Evolutionary conservation across 2,797 vertebrate genomes (phyloP).

Genomic region (Semotilus atromaculatus): DNA sequence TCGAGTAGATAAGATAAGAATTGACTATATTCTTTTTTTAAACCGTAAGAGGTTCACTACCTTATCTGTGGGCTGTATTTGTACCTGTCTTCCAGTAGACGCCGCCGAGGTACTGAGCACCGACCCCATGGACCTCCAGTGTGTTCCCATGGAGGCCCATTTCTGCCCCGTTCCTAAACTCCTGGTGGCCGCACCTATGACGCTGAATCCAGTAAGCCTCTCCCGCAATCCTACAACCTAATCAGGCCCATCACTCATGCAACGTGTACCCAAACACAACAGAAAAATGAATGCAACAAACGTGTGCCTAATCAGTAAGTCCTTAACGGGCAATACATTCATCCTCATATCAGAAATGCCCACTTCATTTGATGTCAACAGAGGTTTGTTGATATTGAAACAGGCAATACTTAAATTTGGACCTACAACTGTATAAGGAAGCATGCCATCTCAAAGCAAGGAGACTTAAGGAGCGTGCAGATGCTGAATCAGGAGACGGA

Average conservation of each 20-base stretch:
- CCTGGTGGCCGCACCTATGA: conserved; percentile 79
- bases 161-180: conserved; percentile 86
- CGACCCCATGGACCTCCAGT: conserved; percentile 86
- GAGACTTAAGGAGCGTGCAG: conserved; percentile 67
- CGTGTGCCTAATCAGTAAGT: conserved; percentile 78
- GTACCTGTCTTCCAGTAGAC: conserved; percentile 81
- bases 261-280: conserved; percentile 54
- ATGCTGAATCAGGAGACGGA: conserved; percentile 63
- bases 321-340: conserved; percentile 67
- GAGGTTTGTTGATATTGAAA: conserved; percentile 66
- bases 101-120: conserved; percentile 87
- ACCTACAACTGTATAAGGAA: conserved; percentile 71
- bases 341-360: conserved; percentile 63
- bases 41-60: conserved; percentile 37
- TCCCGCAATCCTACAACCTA: conserved; percentile 78
- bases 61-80: conserved; percentile 38
- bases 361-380: conserved; percentile 50
- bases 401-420: conserved; percentile 73
- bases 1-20: conserved; percentile 27
- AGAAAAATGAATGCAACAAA: conserved; percentile 75
- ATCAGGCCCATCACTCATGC: conserved; percentile 47
- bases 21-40: conserved; percentile 10
- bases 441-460: conserved; percentile 73
- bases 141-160: conserved; percentile 89
- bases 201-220: conserved; percentile 91